Base-by-base conservation (phyloP, 2,113 vertebrate species). In the Callospermophilus lateralis region DNA sequence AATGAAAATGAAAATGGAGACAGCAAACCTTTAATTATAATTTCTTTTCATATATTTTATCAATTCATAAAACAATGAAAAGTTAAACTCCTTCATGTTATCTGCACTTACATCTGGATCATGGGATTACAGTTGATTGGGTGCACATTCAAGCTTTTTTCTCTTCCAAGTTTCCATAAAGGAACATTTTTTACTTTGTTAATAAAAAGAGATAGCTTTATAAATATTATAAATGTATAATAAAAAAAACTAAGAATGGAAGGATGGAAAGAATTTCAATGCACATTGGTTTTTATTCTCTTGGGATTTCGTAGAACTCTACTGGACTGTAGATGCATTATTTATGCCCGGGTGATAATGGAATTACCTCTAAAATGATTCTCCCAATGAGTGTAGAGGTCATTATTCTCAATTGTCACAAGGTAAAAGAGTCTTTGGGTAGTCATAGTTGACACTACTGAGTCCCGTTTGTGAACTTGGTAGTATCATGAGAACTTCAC, bases 281-380 rank as follows among this genome's bases (percentile, higher is more conserved):
- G 39, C 67, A 93, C 30, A 48, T 84, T 89, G 91, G 45, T 70
- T 63, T 93, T 88, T 67, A 74, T 90, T 87, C 32, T 74, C 51
- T 77, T 19, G 63, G 22, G 32, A 78, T 48, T 74, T 42, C n/a
- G 24, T 63, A 34, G 6, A 76, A 51, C 37, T 90, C 37, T 84
- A 13, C 26, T 86, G 51, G 70, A 30, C 63, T 45, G 0, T 68
- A 79, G 80, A 11, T 9, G 48, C 8, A 16, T 45, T 42, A 2
- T 84, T 90, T 92, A 72, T 34, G 19, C 13, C 17, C 34, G 34
- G 58, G 6, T 45, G 17, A 15, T 70, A 55, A 88, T 15, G 45
- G 17, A 16, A 77, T 92, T 89, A 72, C 2, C 3, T 77, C 6
- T 63, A 51, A 83, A 88, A 65, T 86, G 2, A 92, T 24, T 96